A percentile compares a stretch with the other conserved stretches of the same genome.
phyloP scores from a whole-genome alignment of 2,797 vertebrate genomes.

The Pseudotriccus pelzelni region DNA sequence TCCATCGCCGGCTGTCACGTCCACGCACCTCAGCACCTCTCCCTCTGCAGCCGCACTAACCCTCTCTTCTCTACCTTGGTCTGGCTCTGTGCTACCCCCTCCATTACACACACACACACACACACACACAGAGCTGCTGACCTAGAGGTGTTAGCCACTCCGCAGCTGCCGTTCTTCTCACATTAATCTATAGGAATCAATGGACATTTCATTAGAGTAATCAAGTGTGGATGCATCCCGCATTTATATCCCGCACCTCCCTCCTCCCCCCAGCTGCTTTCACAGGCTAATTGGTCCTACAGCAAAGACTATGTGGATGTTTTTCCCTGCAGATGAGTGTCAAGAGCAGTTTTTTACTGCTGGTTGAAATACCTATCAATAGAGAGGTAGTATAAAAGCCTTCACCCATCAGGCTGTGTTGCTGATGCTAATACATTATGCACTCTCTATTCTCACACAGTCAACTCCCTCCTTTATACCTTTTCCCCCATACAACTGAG shows the following conservation, averaged over 20 bases:
- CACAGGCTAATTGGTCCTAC: constrained; percentile 80
- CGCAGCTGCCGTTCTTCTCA: constrained; percentile 82
- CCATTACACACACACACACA: neutral
- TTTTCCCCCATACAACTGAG: neutral
- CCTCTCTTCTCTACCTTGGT: neutral
- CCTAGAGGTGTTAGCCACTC: constrained; percentile 78
- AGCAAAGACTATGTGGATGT: constrained; percentile 75
- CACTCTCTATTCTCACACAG: constrained; percentile 22
- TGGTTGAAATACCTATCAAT: constrained; percentile 77
- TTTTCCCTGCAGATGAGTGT: constrained; percentile 78
- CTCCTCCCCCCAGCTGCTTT: constrained; percentile 66
- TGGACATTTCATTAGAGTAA: constrained; percentile 88
- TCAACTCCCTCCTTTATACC: constrained; percentile 44
- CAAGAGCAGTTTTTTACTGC: constrained; percentile 77
- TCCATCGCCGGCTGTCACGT: neutral
- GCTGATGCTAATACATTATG: constrained; percentile 63
- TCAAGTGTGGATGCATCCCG: constrained; percentile 82
- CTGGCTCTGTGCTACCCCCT: neutral
- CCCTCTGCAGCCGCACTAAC: neutral
- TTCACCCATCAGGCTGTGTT: constrained; percentile 52
- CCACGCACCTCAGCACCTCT: neutral
- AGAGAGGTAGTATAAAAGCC: constrained; percentile 73
- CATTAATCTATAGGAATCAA: constrained; percentile 86
- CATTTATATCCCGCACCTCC: constrained; percentile 74
- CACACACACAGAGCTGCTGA: constrained; percentile 65